phyloP scores from a whole-genome alignment of 2,888 invertebrate species.

The Anoplius nigerrimus region DNA sequence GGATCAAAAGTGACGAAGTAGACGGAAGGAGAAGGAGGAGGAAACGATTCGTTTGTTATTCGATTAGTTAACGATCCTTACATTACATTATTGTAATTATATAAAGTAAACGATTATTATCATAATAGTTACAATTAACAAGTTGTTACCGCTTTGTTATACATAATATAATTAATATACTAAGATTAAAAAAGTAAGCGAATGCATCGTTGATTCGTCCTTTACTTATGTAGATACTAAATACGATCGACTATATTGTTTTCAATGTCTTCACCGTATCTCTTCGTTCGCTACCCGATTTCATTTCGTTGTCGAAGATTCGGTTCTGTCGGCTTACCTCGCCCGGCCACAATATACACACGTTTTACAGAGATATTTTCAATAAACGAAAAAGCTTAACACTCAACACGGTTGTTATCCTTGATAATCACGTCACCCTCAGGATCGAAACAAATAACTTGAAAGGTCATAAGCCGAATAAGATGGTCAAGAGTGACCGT shows the following conservation, averaged over 20 bases:
- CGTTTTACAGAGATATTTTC: slow-evolving; percentile 73
- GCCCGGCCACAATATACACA: slow-evolving; percentile 69
- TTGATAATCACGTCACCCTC: slow-evolving; percentile 21
- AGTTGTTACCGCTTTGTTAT: slow-evolving; percentile 75
- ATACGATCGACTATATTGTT: slow-evolving; percentile 65
- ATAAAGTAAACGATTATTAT: slow-evolving; percentile 72
- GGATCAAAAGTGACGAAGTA: slow-evolving; percentile 51
- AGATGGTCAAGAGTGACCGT: too few relatives aligned
- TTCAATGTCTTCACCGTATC: slow-evolving; percentile 65
- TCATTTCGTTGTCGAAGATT: slow-evolving; percentile 63
- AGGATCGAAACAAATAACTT: neutral
- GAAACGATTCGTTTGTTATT: slow-evolving; percentile 67
- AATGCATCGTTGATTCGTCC: slow-evolving; percentile 71
- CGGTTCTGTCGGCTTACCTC: slow-evolving; percentile 68
- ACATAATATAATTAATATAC: slow-evolving; percentile 74
- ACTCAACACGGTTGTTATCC: slow-evolving; percentile 62
- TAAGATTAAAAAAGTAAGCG: slow-evolving; percentile 71
- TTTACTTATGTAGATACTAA: slow-evolving; percentile 65
- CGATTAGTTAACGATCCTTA: slow-evolving; percentile 70
- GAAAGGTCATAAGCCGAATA: too few relatives aligned
- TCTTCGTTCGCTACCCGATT: slow-evolving; percentile 63
- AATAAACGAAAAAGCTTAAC: slow-evolving; percentile 72
- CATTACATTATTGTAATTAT: slow-evolving; percentile 73
- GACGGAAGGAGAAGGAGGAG: slow-evolving; percentile 47
- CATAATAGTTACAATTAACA: slow-evolving; percentile 74